phyloP scores from a whole-genome alignment of 2,888 invertebrate genomes.

The Agrochola macilenta region DNA sequence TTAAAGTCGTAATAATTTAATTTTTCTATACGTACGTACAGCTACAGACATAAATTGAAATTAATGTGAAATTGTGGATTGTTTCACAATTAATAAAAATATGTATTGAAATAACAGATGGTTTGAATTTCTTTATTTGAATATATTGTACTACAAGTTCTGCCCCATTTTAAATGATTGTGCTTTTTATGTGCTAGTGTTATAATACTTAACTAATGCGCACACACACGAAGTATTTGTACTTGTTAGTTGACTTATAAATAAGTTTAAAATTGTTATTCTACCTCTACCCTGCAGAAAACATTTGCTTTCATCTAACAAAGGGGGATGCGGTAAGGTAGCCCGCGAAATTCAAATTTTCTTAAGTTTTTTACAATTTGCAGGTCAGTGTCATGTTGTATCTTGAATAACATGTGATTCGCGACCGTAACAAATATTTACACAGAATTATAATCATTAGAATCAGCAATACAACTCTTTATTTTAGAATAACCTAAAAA shows the following conservation, averaged over 20 bases:
- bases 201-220: conserved; percentile 9
- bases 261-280: not conserved
- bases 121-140: conserved; percentile 72
- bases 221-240: not conserved
- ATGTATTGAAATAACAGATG: conserved; percentile 73
- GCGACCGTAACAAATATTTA: too few species aligned
- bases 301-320: not conserved
- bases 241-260: not conserved
- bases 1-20: conserved; percentile 13
- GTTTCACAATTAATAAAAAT: conserved; percentile 86
- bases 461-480: too few species aligned
- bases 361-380: too few species aligned
- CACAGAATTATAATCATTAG: too few species aligned
- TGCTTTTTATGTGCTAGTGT: conserved; percentile 46
- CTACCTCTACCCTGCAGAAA: not conserved
- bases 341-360: too few species aligned
- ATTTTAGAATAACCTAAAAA: too few species aligned
- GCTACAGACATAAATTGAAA: conserved; percentile 56
- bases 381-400: too few species aligned
- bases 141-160: conserved; percentile 51
- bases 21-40: conserved; percentile 19
- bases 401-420: too few species aligned
- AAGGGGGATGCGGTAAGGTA: too few species aligned
- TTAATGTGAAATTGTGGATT: conserved; percentile 81
- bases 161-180: conserved; percentile 64